phyloP scores from a whole-genome alignment of 1,140 invertebrate species.

The Plutomurus gul region DNA sequence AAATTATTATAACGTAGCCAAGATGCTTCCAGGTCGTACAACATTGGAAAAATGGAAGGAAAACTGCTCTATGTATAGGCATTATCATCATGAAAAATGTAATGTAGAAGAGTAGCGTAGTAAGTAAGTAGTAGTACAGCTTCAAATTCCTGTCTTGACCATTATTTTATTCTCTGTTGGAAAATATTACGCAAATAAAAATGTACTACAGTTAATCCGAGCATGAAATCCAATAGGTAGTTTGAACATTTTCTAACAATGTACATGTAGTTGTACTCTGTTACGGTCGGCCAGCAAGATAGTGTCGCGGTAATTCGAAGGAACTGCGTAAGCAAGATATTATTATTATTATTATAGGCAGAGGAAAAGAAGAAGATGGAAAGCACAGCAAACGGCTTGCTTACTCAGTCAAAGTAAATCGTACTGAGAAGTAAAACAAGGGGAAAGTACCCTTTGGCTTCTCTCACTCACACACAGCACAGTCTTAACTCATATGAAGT shows the following conservation, averaged over 20 bases:
- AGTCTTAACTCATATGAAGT: no score
- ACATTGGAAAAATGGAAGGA: no score
- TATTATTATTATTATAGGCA: no score
- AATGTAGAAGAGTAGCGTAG: no score
- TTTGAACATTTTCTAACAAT: not conserved
- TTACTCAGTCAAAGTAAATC: not conserved
- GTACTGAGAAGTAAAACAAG: not conserved
- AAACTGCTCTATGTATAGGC: no score
- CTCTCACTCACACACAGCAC: not conserved
- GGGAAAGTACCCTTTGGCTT: not conserved
- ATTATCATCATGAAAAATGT: not conserved
- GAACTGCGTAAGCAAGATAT: no score
- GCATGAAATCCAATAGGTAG: constrained; percentile 13
- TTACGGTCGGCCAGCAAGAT: not conserved
- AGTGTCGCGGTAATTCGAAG: no score
- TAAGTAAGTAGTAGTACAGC: no score
- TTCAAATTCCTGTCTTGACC: constrained; percentile 11
- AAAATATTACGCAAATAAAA: constrained; percentile 30
- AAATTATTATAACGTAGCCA: not conserved
- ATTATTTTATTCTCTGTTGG: constrained; percentile 1
- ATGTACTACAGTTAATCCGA: constrained; percentile 21
- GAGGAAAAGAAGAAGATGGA: not conserved
- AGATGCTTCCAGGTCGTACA: not conserved
- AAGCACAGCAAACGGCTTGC: not conserved
- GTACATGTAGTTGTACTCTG: not conserved